Conservation (phyloP, 2,888 invertebrate species). For the Odontocerum albicorne region DNA sequence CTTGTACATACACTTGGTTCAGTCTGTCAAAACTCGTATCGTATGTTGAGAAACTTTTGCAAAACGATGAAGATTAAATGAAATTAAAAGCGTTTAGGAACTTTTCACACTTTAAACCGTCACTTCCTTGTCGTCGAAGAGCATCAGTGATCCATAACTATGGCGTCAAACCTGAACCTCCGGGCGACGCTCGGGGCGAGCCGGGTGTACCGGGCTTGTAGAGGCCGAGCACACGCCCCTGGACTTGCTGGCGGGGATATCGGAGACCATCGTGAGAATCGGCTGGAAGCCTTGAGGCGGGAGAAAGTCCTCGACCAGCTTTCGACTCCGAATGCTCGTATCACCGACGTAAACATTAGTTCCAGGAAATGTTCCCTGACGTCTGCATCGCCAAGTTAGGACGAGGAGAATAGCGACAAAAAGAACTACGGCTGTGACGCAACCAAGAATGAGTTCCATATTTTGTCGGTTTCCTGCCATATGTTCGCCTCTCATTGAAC, state of each 20-base stretch:
- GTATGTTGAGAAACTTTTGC: slow-evolving; percentile 1
- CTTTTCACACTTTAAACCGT: slow-evolving; percentile 46
- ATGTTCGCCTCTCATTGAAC: slow-evolving; percentile 63
- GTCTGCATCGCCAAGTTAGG: slow-evolving; percentile 59
- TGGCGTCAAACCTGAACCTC: slow-evolving; percentile 69
- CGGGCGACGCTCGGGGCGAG: slow-evolving; percentile 41
- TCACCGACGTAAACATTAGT: slow-evolving; percentile 64
- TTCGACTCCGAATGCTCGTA: slow-evolving; percentile 61
- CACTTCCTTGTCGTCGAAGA: slow-evolving; percentile 58
- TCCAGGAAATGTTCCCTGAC: slow-evolving; percentile 58
- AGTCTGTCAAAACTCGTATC: neutral
- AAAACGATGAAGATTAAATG: slow-evolving; percentile 25
- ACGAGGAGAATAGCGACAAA: slow-evolving; percentile 56
- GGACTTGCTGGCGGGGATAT: slow-evolving; percentile 51
- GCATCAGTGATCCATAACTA: slow-evolving; percentile 60
- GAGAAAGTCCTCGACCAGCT: slow-evolving; percentile 62
- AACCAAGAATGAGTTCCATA: slow-evolving; percentile 61
- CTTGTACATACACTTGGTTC: neutral
- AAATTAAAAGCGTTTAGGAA: slow-evolving; percentile 50
- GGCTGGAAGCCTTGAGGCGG: slow-evolving; percentile 61
- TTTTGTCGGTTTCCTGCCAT: slow-evolving; percentile 56
- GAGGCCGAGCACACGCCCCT: slow-evolving; percentile 43
- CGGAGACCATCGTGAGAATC: slow-evolving; percentile 56
- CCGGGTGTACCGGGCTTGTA: slow-evolving; percentile 38
- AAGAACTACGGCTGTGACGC: slow-evolving; percentile 56